Evolutionary conservation across 1,140 invertebrate genomes (phyloP).

Genomic region (Copidosoma floridanum): DNA sequence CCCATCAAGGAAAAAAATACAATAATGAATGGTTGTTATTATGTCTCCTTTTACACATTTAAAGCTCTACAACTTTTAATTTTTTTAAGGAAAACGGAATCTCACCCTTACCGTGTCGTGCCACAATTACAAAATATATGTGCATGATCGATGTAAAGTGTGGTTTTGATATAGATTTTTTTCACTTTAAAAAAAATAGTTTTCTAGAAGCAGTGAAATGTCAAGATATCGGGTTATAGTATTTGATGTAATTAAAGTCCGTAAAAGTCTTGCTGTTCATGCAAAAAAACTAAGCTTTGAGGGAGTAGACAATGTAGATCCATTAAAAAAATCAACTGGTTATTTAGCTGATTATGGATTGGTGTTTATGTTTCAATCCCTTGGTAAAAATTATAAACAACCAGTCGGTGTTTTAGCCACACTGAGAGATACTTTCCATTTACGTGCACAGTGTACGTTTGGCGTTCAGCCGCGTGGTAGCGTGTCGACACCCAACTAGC

Average conservation of each 20-base stretch:
- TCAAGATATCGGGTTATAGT: constrained; percentile 17
- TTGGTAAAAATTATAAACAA: no score
- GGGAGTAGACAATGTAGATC: constrained; percentile 16
- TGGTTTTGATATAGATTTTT: no score
- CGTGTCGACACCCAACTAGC: no score
- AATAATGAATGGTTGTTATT: not conserved
- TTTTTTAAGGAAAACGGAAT: constrained; percentile 8
- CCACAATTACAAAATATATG: constrained; percentile 9
- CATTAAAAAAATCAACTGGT: constrained; percentile 19
- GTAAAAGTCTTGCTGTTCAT: constrained; percentile 16
- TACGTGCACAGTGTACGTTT: no score
- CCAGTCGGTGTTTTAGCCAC: no score
- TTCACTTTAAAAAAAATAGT: constrained; percentile 21
- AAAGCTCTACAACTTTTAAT: no score
- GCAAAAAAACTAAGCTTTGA: constrained; percentile 10
- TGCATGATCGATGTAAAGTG: no score
- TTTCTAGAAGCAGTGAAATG: not conserved
- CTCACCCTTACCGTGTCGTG: constrained; percentile 11
- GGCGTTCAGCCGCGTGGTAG: no score
- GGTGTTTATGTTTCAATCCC: no score
- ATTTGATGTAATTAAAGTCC: constrained; percentile 18
- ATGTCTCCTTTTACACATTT: not conserved
- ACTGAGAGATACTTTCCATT: no score
- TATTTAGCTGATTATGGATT: constrained; percentile 31
- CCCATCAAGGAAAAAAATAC: no score